Percentiles rank a stretch among this genome's conserved stretches.
phyloP scores from a whole-genome alignment of 2,797 vertebrate species.

The Varecia variegata region DNA sequence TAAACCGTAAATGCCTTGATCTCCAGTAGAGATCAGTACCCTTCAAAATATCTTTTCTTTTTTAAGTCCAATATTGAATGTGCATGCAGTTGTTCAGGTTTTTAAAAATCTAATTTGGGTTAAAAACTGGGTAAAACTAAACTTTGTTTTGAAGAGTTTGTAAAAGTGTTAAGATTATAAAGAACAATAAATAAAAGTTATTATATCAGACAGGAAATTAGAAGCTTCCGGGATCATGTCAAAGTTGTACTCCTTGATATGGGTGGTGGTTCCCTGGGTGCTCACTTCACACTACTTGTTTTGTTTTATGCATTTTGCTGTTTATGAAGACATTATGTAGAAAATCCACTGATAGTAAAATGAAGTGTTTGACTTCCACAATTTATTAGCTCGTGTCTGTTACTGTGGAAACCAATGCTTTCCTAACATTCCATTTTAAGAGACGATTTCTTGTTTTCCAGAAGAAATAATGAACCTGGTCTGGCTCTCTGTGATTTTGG shows the following conservation, averaged over 20 bases:
- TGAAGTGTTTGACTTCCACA: background rate
- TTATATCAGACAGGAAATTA: background rate
- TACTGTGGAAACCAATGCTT: background rate
- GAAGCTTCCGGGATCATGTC: background rate
- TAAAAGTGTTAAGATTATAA: background rate
- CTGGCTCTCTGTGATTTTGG: background rate
- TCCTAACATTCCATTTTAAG: conserved; percentile 2
- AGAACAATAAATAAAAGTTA: background rate
- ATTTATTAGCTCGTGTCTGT: background rate
- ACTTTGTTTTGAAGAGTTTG: background rate
- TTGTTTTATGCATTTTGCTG: background rate
- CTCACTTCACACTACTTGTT: background rate
- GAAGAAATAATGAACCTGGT: background rate
- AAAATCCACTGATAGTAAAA: background rate
- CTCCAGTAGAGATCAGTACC: background rate
- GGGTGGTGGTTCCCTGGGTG: background rate
- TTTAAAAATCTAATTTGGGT: background rate
- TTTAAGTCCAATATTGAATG: background rate
- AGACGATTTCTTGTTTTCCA: background rate
- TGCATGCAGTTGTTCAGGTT: background rate
- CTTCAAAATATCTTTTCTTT: conserved; percentile 2
- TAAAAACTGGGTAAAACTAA: background rate
- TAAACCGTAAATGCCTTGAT: background rate
- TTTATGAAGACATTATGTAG: background rate
- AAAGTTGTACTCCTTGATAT: background rate